These are phyloP conservation scores for Amphipoea oculea DNA, from an alignment of 2,888 invertebrate species.

Conservation along the genomic window DNA sequence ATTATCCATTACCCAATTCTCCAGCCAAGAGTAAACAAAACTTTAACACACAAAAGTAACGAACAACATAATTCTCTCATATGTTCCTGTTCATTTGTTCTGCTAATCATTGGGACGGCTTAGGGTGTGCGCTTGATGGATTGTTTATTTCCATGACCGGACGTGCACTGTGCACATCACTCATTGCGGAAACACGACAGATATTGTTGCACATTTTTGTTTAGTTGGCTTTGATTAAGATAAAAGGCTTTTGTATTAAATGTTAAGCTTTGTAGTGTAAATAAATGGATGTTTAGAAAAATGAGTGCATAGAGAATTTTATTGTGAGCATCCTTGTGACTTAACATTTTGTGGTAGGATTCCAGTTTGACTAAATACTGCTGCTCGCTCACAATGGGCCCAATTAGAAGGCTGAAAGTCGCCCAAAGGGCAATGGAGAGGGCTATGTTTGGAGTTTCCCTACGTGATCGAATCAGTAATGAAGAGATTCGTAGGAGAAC, in stretches of 20 bases:
- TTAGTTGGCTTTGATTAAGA: slow-evolving; percentile 51
- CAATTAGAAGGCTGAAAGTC: not conserved
- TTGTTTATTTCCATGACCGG: slow-evolving; percentile 69
- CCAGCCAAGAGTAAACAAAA: not conserved
- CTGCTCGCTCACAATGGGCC: too few species aligned
- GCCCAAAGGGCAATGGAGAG: not conserved
- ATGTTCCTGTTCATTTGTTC: slow-evolving; percentile 71
- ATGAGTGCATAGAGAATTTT: too few species aligned
- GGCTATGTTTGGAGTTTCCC: not conserved
- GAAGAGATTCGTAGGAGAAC: not conserved
- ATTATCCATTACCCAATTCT: not conserved
- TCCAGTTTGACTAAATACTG: not conserved
- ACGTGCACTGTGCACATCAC: slow-evolving; percentile 60
- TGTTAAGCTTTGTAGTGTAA: slow-evolving; percentile 14
- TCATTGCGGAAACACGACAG: slow-evolving; percentile 55
- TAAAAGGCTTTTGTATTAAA: slow-evolving; percentile 41
- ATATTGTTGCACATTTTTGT: slow-evolving; percentile 54
- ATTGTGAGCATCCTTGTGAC: not conserved
- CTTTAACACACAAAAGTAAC: not conserved
- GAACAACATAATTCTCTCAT: slow-evolving; percentile 3
- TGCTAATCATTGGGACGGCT: slow-evolving; percentile 73
- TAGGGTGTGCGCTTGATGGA: slow-evolving; percentile 77
- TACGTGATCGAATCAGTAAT: not conserved
- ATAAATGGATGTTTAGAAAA: slow-evolving; percentile 1
- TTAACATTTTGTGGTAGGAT: not conserved